phyloP scores from a whole-genome alignment of 2,113 vertebrate genomes.

The Apteryx mantelli region DNA sequence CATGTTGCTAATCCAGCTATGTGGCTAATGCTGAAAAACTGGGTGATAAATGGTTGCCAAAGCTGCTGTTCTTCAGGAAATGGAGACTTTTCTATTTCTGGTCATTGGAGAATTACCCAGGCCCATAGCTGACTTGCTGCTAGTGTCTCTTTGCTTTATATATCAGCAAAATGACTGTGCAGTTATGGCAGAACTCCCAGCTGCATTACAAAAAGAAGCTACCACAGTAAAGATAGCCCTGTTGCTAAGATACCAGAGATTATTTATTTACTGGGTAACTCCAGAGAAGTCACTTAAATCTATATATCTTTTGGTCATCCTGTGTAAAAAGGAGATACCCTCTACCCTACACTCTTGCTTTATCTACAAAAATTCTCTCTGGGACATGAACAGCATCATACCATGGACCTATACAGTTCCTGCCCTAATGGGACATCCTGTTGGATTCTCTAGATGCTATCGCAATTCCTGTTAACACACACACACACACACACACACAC shows the following conservation, averaged over 20 bases:
- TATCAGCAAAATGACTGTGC: not conserved
- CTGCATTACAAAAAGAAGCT: not conserved
- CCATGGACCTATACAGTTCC: not conserved
- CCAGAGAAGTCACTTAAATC: not conserved
- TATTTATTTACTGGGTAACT: not conserved
- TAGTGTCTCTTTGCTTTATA: not conserved
- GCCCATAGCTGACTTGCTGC: not conserved
- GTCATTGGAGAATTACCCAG: conserved; percentile 2
- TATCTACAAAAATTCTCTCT: no score
- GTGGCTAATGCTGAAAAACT: conserved; percentile 54
- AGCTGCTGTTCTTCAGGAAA: conserved; percentile 28
- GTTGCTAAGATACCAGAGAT: not conserved
- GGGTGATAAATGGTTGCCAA: not conserved
- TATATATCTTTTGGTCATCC: not conserved
- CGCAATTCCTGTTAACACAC: not conserved
- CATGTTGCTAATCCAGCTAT: conserved; percentile 15
- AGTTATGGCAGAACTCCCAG: not conserved
- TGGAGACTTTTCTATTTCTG: conserved; percentile 36
- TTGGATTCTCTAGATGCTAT: not conserved
- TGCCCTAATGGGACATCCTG: not conserved
- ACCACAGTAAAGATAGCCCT: not conserved
- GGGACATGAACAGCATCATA: not conserved
- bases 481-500: not conserved
- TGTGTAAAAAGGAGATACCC: not conserved
- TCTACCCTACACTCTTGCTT: not conserved